Evolutionary conservation across 2,797 vertebrate genomes (phyloP).

Genomic region (Melanotaenia trifasciata): DNA sequence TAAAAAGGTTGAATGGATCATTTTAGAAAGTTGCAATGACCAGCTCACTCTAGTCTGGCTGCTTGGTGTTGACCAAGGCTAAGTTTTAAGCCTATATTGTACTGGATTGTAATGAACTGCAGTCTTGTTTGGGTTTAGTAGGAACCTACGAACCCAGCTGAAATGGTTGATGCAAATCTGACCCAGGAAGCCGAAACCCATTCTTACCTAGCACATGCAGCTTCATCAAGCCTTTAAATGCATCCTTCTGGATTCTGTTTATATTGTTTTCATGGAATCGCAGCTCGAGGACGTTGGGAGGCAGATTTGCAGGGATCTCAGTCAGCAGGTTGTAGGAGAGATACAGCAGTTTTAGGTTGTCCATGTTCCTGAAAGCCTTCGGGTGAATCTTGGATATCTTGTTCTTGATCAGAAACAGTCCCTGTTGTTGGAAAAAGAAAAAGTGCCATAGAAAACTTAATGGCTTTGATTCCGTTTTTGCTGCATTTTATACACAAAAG

Average conservation of each 20-base stretch:
- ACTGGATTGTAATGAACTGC: neutral
- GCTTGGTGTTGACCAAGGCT: neutral
- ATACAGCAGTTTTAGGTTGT: constrained; percentile 89
- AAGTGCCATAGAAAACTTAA: neutral
- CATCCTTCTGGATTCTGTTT: constrained; percentile 88
- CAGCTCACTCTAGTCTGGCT: neutral
- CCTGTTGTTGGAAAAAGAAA: constrained; percentile 74
- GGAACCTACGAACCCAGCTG: too few relatives aligned
- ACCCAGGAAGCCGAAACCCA: neutral
- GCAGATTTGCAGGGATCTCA: constrained; percentile 92
- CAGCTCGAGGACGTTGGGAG: constrained; percentile 90
- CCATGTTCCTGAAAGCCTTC: constrained; percentile 91
- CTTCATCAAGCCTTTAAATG: constrained; percentile 91
- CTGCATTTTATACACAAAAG: neutral
- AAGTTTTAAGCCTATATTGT: neutral
- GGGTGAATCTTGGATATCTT: constrained; percentile 94
- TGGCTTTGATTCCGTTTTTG: neutral
- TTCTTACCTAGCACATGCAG: constrained; percentile 93
- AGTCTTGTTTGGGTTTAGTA: neutral
- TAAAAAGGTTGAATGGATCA: neutral
- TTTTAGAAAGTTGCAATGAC: neutral
- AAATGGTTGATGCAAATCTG: neutral
- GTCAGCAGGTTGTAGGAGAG: constrained; percentile 93
- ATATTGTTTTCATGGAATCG: constrained; percentile 96
- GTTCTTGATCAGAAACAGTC: constrained; percentile 95